Conservation (phyloP, 2,888 invertebrate species). For the Agrotis segetum region DNA sequence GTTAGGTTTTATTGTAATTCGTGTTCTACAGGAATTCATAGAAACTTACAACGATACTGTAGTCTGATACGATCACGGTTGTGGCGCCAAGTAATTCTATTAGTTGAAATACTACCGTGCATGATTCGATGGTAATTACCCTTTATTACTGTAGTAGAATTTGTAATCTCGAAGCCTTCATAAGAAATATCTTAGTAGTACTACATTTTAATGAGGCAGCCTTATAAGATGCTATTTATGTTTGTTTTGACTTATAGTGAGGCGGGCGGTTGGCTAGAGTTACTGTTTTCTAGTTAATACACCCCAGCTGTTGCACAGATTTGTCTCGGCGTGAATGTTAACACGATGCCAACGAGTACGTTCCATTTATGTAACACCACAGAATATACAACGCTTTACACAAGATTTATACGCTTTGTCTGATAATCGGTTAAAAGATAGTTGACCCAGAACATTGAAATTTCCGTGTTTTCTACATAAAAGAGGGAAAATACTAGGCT, state of each 20-base stretch:
- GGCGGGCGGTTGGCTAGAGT: constrained; percentile 67
- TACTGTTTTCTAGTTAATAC: constrained; percentile 70
- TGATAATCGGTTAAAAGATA: constrained; percentile 25
- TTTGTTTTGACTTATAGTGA: constrained; percentile 70
- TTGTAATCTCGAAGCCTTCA: constrained; percentile 37
- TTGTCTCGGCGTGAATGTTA: constrained; percentile 63
- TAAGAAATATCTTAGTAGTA: constrained; percentile 38
- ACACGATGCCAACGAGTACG: constrained; percentile 48
- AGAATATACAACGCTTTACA: constrained; percentile 35
- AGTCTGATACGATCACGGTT: constrained; percentile 55
- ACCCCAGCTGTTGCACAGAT: constrained; percentile 69
- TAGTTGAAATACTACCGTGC: constrained; percentile 47
- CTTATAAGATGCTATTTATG: constrained; percentile 61
- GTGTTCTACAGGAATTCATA: constrained; percentile 49
- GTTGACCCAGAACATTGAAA: constrained; percentile 9
- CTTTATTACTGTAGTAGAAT: constrained; percentile 40
- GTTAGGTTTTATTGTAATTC: constrained; percentile 46
- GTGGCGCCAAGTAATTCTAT: constrained; percentile 58
- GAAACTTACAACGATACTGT: constrained; percentile 52
- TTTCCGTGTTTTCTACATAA: background rate
- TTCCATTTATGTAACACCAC: constrained; percentile 42
- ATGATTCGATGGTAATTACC: constrained; percentile 46
- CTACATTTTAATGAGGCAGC: constrained; percentile 22
- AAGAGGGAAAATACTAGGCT: constrained; percentile 16
- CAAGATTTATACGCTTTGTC: constrained; percentile 22